Conservation (phyloP, 1,140 invertebrate genomes). For the Bombus pascuorum region DNA sequence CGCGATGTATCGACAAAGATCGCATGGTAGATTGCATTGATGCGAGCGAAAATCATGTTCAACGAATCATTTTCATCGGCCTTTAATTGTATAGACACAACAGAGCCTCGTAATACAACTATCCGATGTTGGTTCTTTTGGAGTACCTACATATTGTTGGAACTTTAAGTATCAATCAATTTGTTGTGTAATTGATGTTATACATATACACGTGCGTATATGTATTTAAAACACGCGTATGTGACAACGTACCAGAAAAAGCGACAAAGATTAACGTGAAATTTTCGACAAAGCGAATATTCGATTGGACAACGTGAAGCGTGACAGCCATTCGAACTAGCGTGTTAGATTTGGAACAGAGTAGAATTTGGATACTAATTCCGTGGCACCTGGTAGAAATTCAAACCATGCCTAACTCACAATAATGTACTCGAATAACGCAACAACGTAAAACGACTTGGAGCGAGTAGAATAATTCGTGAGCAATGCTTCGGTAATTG, state of each 20-base stretch:
- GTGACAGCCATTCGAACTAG: constrained; percentile 62
- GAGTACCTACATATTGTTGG: not conserved
- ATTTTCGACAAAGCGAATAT: constrained; percentile 55
- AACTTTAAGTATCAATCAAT: constrained; percentile 13
- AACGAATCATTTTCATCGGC: constrained; percentile 1
- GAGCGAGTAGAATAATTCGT: constrained; percentile 58
- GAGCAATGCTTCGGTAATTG: constrained; percentile 52
- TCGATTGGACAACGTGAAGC: constrained; percentile 38
- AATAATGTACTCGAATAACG: constrained; percentile 62
- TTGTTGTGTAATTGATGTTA: not conserved
- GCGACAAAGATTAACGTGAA: constrained; percentile 50
- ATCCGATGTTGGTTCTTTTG: not conserved
- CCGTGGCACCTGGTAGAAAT: constrained; percentile 52
- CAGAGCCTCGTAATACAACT: not conserved
- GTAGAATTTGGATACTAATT: constrained; percentile 59
- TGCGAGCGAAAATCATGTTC: not conserved
- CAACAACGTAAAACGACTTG: constrained; percentile 52
- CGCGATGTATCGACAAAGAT: constrained; percentile 14
- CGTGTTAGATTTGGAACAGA: constrained; percentile 38
- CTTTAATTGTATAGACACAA: constrained; percentile 25
- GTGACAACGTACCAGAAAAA: not conserved
- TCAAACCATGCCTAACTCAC: constrained; percentile 53
- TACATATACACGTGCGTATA: too few relatives aligned
- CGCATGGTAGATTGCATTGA: constrained; percentile 24
- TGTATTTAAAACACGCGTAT: not conserved